Evolutionary conservation across 2,888 invertebrate genomes (phyloP).

Genomic region (Andrena chrysosceles): DNA sequence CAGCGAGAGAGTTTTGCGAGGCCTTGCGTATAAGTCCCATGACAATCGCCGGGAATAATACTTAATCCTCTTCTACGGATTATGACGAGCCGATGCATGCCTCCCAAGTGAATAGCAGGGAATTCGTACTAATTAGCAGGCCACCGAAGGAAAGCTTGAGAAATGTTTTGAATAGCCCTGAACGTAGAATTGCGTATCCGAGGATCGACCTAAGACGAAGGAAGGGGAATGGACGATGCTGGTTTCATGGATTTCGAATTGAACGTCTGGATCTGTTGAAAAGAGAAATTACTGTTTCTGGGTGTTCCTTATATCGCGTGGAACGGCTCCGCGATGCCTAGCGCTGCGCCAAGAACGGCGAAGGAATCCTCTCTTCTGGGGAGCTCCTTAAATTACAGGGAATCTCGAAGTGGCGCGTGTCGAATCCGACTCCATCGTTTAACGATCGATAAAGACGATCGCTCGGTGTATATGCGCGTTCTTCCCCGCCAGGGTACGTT

Average conservation of each 20-base stretch:
- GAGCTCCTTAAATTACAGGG: background rate
- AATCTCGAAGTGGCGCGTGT: background rate
- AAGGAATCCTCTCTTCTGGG: background rate
- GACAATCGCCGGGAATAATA: background rate
- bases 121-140: constrained; percentile 13
- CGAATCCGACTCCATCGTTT: background rate
- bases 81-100: background rate
- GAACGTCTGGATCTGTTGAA: constrained; percentile 4
- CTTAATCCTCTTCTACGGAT: constrained; percentile 3
- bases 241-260: background rate
- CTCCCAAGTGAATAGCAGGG: background rate
- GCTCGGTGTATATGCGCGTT: background rate
- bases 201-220: constrained; percentile 6
- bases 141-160: constrained; percentile 16
- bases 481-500: background rate
- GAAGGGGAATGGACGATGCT: background rate
- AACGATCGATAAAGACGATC: constrained; percentile 1
- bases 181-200: background rate
- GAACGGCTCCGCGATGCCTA: too few species aligned
- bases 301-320: background rate
- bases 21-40: background rate
- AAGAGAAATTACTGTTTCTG: constrained; percentile 14
- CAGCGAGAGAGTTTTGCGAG: constrained; percentile 14
- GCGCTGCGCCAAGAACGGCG: background rate
- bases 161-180: background rate